phyloP scores from a whole-genome alignment of 2,888 invertebrate species.

The Dicycla oo region DNA sequence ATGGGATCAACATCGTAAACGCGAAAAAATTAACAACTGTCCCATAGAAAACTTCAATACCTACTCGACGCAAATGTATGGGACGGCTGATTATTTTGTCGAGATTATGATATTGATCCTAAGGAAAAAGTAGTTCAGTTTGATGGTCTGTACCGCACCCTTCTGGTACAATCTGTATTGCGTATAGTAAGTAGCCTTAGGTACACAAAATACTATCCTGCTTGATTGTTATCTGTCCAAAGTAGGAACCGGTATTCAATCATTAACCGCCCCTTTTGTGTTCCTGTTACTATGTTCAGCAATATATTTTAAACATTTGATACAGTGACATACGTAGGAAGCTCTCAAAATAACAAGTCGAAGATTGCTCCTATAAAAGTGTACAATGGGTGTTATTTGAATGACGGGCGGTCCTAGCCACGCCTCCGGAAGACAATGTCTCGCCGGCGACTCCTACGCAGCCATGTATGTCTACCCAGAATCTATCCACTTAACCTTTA shows the following conservation, averaged over 20 bases:
- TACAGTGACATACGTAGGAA: slow-evolving; percentile 56
- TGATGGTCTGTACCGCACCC: no score
- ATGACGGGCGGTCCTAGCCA: slow-evolving; percentile 67
- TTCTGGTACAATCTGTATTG: neutral
- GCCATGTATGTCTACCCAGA: slow-evolving; percentile 34
- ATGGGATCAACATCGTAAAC: no score
- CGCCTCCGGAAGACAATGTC: slow-evolving; percentile 64
- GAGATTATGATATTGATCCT: no score
- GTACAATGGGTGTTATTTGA: slow-evolving; percentile 67
- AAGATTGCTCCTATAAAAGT: slow-evolving; percentile 70
- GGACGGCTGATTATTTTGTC: no score
- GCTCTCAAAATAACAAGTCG: slow-evolving; percentile 54
- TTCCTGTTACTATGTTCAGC: slow-evolving; percentile 12
- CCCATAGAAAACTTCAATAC: no score
- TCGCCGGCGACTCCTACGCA: slow-evolving; percentile 67
- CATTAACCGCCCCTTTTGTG: slow-evolving; percentile 25
- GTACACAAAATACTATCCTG: neutral
- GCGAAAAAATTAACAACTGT: no score
- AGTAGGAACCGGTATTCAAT: slow-evolving; percentile 22
- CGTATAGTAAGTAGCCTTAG: neutral
- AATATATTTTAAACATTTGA: slow-evolving; percentile 12
- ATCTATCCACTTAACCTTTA: slow-evolving; percentile 26
- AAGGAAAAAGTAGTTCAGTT: no score
- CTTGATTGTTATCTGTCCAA: neutral
- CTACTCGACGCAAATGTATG: no score